Evolutionary conservation across 2,888 invertebrate genomes (phyloP), one percentile per base, ranked within the genome.

Genomic region (Chloroclystis v-ata): DNA sequence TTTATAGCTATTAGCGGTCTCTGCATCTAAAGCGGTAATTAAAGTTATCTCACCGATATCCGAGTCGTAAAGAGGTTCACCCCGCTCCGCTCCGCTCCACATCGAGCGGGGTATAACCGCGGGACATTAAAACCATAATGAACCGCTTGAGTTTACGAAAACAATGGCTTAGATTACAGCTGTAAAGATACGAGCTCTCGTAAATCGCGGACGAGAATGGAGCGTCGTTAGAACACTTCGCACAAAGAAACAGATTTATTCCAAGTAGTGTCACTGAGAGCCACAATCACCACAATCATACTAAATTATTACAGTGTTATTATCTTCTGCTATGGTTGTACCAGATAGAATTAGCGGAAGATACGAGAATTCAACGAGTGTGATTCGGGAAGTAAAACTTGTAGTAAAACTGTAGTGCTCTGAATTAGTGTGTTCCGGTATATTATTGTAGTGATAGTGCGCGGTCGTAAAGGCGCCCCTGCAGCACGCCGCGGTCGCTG

Each of bases 91-190:
- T 20, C 20, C 20, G 3, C 3, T 20, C 20, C 20, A 4, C 0
- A 12, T 12, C 47, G 13, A 12, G 25, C 47, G 33, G 10, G 44
- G 35, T 47, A 47, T 42, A 42, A 52, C 50, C 46, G 46, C 43
- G 39, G 28, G 20, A 42, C 47, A 42, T 48, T 47, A 52, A 44
- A 48, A 35, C 45, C 47, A 41, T 44, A 52, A 47, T 47, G 41
- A 47, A 47, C 41, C 44, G 50, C 37, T 52, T 44, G 28, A 46
- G 43, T 37, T 46, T 40, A 44, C 30, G 42, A 48, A 51, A 52
- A 48, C 52, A 52, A 48, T 52, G 44, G 46, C 45, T 44, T 30
- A 47, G 52, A 52, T 48, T 44, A 48, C 32, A 38, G 35, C 39
- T 14, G 24, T 48, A 45, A 45, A 52, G 51, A 52, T 52, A 48